Evolutionary conservation across 53 echinoderm and acorn worm species (phyloP).

Genomic region (Holothuria leucospilota): DNA sequence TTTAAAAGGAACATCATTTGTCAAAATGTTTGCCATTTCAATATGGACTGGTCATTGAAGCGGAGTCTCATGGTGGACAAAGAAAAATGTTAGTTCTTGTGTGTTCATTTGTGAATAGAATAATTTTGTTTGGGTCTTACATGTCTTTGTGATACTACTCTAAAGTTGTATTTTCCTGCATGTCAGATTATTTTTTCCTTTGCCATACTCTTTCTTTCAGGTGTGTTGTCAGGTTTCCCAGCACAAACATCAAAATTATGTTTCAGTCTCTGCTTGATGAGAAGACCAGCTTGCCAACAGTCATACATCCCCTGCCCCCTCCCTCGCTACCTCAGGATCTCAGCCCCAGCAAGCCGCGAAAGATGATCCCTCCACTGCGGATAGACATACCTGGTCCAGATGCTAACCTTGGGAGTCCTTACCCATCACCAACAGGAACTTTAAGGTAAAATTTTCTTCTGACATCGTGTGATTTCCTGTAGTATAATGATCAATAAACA

Average conservation of each 20-base stretch:
- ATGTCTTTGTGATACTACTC: too few species aligned
- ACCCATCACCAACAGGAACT: conserved; percentile 94
- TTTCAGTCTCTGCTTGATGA: conserved; percentile 88
- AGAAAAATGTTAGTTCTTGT: too few species aligned
- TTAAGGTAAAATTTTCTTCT: conserved; percentile 64
- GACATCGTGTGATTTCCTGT: background rate
- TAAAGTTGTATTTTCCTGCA: too few species aligned
- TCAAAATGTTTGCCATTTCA: too few species aligned
- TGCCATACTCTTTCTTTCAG: conserved; percentile 46
- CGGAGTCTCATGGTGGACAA: too few species aligned
- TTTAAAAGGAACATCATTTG: too few species aligned
- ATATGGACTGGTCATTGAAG: too few species aligned
- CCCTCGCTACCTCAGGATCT: conserved; percentile 48
- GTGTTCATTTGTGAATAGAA: too few species aligned
- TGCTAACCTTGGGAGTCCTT: conserved; percentile 84
- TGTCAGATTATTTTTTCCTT: too few species aligned
- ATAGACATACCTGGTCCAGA: conserved; percentile 93
- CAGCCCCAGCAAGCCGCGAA: conserved; percentile 74
- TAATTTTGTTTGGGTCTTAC: too few species aligned
- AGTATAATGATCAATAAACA: too few species aligned
- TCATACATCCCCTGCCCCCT: conserved; percentile 48
- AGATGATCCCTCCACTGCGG: conserved; percentile 84
- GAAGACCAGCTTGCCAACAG: conserved; percentile 52
- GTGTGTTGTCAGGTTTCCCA: conserved; percentile 94
- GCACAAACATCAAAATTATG: conserved; percentile 99